Base-by-base conservation (phyloP, 2,113 vertebrate genomes). In the Cynoglossus semilaevis region DNA sequence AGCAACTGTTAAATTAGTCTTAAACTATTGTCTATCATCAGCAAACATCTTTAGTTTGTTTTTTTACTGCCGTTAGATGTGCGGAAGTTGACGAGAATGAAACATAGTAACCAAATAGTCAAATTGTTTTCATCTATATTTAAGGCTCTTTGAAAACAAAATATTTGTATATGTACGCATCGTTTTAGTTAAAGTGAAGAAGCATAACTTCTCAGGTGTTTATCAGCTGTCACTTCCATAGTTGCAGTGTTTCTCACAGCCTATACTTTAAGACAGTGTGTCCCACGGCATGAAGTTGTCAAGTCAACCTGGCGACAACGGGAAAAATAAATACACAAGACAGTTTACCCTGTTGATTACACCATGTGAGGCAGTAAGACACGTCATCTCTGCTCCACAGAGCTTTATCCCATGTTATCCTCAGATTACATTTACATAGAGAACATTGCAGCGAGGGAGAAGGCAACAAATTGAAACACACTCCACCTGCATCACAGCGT, bases 271-370 rank as follows among this genome's bases (percentile, higher is more conserved):
- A 76, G 71, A 76, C 70, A 57, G 67, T 35, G 61, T 42, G 19
- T 59, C 67, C 74, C 15, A 56, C 70, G 76, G 83, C 37, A 15
- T 83, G 51, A 44, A 62, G 62, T 84, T 85, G 17, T 83, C 53
- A 44, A 62, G 62, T 84, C 85, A 81, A 86, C 76, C 51, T 44
- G 50, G 65, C 83, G 79, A 79, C 80, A 84, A 35, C 79, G 72
- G 78, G 77, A 80, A 79, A 84, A 82, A 90, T 87, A 76, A 86
- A 90, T 84, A 87, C 62, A 18, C 76, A 88, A 67, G 65, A 44
- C 40, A 46, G 37, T 70, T 76, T 63, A 70, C 63, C 82, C 60
- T 48, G 55, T 81, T 88, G 74, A 83, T 85, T 79, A 70, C 63
- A 60, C 73, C 50, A 58, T 69, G 72, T 76, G 65, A 76, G 70